Evolutionary conservation across 2,888 invertebrate genomes (phyloP).

Genomic region (Drosophila mimetica): DNA sequence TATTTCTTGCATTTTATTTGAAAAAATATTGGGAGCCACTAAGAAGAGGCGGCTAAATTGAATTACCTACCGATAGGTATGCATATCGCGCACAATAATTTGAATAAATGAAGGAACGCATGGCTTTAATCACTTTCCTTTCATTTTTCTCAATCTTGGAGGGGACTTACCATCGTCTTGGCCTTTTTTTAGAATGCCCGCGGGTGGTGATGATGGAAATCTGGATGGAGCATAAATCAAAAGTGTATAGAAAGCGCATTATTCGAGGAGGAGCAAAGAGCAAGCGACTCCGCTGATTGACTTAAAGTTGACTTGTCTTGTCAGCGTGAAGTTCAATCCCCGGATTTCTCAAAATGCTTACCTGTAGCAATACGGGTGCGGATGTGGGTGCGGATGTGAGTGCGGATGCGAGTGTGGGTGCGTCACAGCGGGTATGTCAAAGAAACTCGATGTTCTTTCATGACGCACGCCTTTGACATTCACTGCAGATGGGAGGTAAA

Average conservation of each 20-base stretch:
- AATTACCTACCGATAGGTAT: slow-evolving; percentile 66
- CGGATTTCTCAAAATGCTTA: slow-evolving; percentile 58
- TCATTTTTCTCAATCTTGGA: slow-evolving; percentile 40
- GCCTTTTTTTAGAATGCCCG: slow-evolving; percentile 83
- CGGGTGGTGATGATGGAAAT: slow-evolving; percentile 83
- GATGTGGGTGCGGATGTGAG: slow-evolving; percentile 61
- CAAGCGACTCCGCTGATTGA: slow-evolving; percentile 57
- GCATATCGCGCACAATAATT: slow-evolving; percentile 58
- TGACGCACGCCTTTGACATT: slow-evolving; percentile 85
- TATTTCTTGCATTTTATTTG: slow-evolving; percentile 68
- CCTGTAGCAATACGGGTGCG: slow-evolving; percentile 83
- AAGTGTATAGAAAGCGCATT: slow-evolving; percentile 49
- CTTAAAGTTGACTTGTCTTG: slow-evolving; percentile 70
- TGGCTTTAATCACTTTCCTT: slow-evolving; percentile 56
- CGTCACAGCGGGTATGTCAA: slow-evolving; percentile 85
- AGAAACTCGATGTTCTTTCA: slow-evolving; percentile 85
- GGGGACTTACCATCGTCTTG: slow-evolving; percentile 81
- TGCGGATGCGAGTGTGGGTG: slow-evolving; percentile 80
- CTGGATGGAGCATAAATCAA: slow-evolving; percentile 61
- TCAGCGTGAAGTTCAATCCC: slow-evolving; percentile 36
- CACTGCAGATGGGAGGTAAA: slow-evolving; percentile 69
- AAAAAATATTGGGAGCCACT: slow-evolving; percentile 35
- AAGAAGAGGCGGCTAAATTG: slow-evolving; percentile 67
- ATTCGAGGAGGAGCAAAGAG: slow-evolving; percentile 1
- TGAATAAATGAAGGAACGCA: slow-evolving; percentile 72